These are phyloP conservation scores for Leucophenga montana DNA, from an alignment of 2,888 invertebrate species.

Conservation along the genomic window DNA sequence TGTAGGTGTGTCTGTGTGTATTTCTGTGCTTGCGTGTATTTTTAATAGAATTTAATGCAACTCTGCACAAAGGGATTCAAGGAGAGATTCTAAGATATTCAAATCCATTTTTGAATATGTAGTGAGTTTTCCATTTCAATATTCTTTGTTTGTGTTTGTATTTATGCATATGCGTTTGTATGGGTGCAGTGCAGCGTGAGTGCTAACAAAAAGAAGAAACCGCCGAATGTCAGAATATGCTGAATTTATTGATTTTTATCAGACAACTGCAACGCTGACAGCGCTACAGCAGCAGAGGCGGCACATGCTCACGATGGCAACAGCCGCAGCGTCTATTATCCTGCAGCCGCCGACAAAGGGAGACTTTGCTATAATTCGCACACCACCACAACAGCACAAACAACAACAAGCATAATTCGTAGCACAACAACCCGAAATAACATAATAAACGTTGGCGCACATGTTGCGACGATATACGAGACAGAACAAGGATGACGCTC, in stretches of 20 bases:
- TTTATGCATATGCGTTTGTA: slow-evolving; percentile 11
- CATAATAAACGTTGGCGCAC: slow-evolving; percentile 1
- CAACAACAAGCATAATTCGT: slow-evolving; percentile 26
- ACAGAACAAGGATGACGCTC: background rate
- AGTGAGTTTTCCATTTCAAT: slow-evolving; percentile 17
- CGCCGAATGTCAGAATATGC: slow-evolving; percentile 24
- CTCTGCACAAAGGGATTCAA: slow-evolving; percentile 45
- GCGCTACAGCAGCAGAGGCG: slow-evolving; percentile 26
- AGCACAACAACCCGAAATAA: slow-evolving; percentile 20
- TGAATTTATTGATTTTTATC: slow-evolving; percentile 54
- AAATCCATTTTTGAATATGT: slow-evolving; percentile 9
- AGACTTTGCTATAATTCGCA: slow-evolving; percentile 6
- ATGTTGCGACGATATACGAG: slow-evolving; percentile 4
- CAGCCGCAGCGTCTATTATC: background rate
- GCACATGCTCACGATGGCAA: slow-evolving; percentile 42
- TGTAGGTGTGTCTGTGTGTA: background rate
- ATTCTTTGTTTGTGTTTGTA: background rate
- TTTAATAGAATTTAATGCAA: slow-evolving; percentile 63
- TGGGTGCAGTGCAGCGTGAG: slow-evolving; percentile 46
- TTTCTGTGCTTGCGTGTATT: slow-evolving; percentile 6
- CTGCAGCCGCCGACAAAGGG: slow-evolving; percentile 7
- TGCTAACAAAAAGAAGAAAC: slow-evolving; percentile 15
- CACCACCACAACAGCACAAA: background rate
- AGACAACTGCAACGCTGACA: slow-evolving; percentile 16
- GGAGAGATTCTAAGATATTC: slow-evolving; percentile 30